phyloP scores from a whole-genome alignment of 2,888 invertebrate species.

The Crossocerus cetratus region DNA sequence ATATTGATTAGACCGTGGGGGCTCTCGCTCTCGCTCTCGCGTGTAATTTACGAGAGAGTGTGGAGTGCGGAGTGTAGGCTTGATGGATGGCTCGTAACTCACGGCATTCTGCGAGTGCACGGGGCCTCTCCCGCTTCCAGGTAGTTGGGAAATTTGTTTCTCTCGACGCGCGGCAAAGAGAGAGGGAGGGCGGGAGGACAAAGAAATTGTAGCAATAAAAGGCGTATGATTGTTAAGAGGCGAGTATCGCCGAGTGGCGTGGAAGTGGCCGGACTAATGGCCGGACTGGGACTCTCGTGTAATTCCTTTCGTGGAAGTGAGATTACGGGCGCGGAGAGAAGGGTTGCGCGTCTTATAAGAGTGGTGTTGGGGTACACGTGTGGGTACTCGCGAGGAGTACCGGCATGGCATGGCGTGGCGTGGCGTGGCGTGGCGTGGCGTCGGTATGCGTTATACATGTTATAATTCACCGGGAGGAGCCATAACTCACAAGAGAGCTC shows the following conservation, averaged over 20 bases:
- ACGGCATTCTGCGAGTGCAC: slow-evolving; percentile 21
- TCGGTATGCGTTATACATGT: slow-evolving; percentile 72
- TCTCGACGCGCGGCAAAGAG: background rate
- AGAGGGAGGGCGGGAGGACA: too few relatives aligned
- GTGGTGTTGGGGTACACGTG: slow-evolving; percentile 40
- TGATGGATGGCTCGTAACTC: slow-evolving; percentile 30
- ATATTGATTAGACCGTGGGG: slow-evolving; percentile 26
- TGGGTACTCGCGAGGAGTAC: slow-evolving; percentile 42
- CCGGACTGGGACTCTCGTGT: background rate
- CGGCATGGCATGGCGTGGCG: slow-evolving; percentile 35
- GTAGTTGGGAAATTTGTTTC: background rate
- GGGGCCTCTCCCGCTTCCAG: slow-evolving; percentile 7
- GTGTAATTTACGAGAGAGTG: slow-evolving; percentile 19
- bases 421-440: slow-evolving; percentile 32
- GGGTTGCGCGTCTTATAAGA: slow-evolving; percentile 55
- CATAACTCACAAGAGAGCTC: slow-evolving; percentile 69
- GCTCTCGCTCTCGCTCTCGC: too few relatives aligned
- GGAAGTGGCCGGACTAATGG: background rate
- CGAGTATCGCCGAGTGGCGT: background rate
- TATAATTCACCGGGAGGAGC: slow-evolving; percentile 71
- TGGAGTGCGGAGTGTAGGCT: slow-evolving; percentile 35
- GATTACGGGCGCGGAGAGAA: slow-evolving; percentile 21
- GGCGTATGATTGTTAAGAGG: background rate
- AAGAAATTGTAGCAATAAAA: slow-evolving; percentile 1
- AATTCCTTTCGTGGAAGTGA: background rate